Evolutionary conservation across 1,140 invertebrate species (phyloP), one percentile per base, ranked within the genome.

Genomic region (Chlorops oryzae): DNA sequence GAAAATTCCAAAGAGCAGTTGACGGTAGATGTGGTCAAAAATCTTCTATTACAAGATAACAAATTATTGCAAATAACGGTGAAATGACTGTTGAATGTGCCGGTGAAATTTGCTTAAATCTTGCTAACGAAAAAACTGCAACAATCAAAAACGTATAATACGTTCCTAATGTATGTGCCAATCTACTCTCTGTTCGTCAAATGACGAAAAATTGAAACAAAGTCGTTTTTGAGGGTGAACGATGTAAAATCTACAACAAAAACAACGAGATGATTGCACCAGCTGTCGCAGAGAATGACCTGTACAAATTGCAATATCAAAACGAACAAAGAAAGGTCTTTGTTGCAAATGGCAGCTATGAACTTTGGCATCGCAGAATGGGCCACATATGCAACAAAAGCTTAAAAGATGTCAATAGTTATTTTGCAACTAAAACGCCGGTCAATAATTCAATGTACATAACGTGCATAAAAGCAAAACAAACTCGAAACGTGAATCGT

Each of bases 1-100:
- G 61, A 68, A 52, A 68, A 61, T 56, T 64, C 64, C 17, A 56
- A 49, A 23, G 50, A 52, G 12, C 50, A 53, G 38, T 59, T 66
- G 17, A 58, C 57, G 24, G 50, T 47, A 20, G 59, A 69, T 52
- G 56, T 57, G 42, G 54, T 67, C 2, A 65, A 67, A 32, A 32
- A 32, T 32, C 15, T 32, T 9, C 28, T 32, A 32, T 10, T 32
- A 63, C 63, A 2, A n/a, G n/a, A n/a, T n/a, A n/a, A n/a, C n/a
- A n/a, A n/a, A n/a, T n/a, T n/a, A n/a, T n/a, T n/a, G n/a, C n/a
- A n/a, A n/a, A n/a, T n/a, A n/a, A n/a, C n/a, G n/a, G n/a, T n/a
- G n/a, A n/a, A n/a, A n/a, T n/a, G n/a, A n/a, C n/a, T n/a, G n/a
- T n/a, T n/a, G n/a, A n/a, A n/a, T n/a, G n/a, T n/a, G n/a, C n/a